Evolutionary conservation across 2,888 invertebrate species (phyloP), one percentile per base, ranked within the genome.

Genomic region (Trissonchulus sp.): DNA sequence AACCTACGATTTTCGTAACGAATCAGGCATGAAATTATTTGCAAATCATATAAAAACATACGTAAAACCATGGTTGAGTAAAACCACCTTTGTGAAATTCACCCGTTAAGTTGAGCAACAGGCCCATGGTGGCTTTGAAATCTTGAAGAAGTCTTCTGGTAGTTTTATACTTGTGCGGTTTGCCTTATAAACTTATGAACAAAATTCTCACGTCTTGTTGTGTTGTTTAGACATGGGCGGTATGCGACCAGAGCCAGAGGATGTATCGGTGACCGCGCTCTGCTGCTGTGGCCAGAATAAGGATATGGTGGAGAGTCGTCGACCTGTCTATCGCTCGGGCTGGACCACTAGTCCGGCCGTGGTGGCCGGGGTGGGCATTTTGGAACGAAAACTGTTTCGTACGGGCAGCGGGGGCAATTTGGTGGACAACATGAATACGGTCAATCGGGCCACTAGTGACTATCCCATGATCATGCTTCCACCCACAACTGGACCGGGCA

Each of bases 251-350:
- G 37, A 73, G 2, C 2, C 3, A 69, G 68, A 31, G n/a, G 75
- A 75, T 63, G 23, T 75, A 15, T 18, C 15, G 1, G 73, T 75
- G 1, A 73, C 35, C 35, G 60, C 75, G 63, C 23, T 72, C 31
- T 73, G 72, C 38, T 63, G 63, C 37, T 73, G 73, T 63, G 65
- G 65, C n/a, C 62, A 74, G 23, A n/a, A n/a, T n/a, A n/a, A n/a
- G n/a, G n/a, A n/a, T n/a, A n/a, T n/a, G n/a, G n/a, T n/a, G n/a
- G n/a, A n/a, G n/a, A n/a, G n/a, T n/a, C n/a, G n/a, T n/a, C n/a
- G n/a, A n/a, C 36, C 73, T 23, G 68, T 8, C 8, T 28, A 8
- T 28, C 8, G 35, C 31, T 8, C 8, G 18, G 68, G 33, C 31
- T 15, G 8, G 15, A 68, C 23, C 18, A 15, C 35, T 15, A 33